Evolutionary conservation across 1,140 invertebrate species (phyloP), one percentile per base, ranked within the genome.

Genomic region (Aphelinus certus): DNA sequence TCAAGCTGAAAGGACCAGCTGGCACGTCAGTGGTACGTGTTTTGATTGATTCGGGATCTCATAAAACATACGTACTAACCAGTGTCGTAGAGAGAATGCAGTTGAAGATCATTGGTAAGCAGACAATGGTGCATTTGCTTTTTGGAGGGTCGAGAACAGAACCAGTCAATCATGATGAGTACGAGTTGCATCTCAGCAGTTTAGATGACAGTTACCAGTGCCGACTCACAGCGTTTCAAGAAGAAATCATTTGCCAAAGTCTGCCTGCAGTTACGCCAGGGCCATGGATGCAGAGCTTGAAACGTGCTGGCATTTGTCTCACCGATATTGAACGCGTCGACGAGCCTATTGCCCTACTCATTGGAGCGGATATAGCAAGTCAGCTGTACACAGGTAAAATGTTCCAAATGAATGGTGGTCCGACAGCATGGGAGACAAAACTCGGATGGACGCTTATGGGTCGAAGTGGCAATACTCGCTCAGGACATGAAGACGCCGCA

Each of bases 381-480:
- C n/a, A n/a, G n/a, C n/a, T n/a, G n/a, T n/a, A n/a, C n/a, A n/a
- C n/a, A n/a, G n/a, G n/a, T n/a, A n/a, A 45, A 7, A 3, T 67
- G 0, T 3, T 55, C 9, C 26, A 67, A 4, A 1, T 67, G 1
- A 5, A 4, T 5, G 6, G 26, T 43, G 65, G 65, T 4, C 58
- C 58, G 2, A 61, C 58, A 43, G 58, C 58, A 2, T 0, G n/a
- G 1, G 42, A 58, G 46, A 58, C 67, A 4, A 69, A 58, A 48
- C 56, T 69, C 9, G 56, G 67, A n/a, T 69, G 67, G 56, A 69
- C 67, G 56, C 46, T 69, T 0, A 47, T 69, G 4, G 67, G 56
- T n/a, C 1, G 67, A 10, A 60, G 6, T 26, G 47, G 43, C 9
- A 60, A 58, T 3, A 10, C 9, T 10, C 3, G 4, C 9, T 46